phyloP scores from a whole-genome alignment of 1,140 invertebrate genomes.

The Drosophila melanogaster region Release_6_plus_ISO1_MT NT_037436.4:13785001-13785500 shows the following conservation, averaged over 20 bases:
- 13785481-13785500: background rate
- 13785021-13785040: background rate
- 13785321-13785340: constrained; percentile 6
- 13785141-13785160: background rate
- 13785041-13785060: background rate
- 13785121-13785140: background rate
- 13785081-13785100: constrained; percentile 4
- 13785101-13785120: background rate
- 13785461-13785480: background rate
- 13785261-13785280: constrained; percentile 30
- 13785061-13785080: background rate
- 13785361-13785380: constrained; percentile 33
- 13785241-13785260: constrained; percentile 29
- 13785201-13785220: constrained; percentile 14
- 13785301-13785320: constrained; percentile 28
- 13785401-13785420: constrained; percentile 1
- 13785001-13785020: background rate
- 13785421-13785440: constrained; percentile 11
- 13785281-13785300: constrained; percentile 25
- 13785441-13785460: constrained; percentile 6
- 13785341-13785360: constrained; percentile 42
- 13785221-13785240: constrained; percentile 5
- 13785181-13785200: constrained; percentile 30
- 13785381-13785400: constrained; percentile 3
- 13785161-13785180: constrained; percentile 26